A percentile compares a stretch with the other conserved stretches of the same genome.
phyloP scores from a whole-genome alignment of 2,888 invertebrate species.

The Macrosoma leucophasiata region DNA sequence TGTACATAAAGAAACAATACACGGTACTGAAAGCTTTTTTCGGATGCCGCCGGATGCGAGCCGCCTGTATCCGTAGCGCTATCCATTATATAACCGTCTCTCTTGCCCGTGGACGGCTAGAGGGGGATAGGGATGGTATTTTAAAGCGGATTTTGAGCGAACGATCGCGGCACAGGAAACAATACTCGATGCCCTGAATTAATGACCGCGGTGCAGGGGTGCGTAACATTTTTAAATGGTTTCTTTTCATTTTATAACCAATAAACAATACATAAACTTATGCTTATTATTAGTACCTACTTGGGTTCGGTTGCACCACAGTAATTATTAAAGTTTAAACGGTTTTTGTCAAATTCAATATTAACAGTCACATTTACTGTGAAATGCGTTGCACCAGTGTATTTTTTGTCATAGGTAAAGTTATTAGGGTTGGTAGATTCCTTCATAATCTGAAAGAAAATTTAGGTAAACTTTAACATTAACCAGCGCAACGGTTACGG shows the following conservation, averaged over 20 bases:
- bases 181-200: conserved; percentile 72
- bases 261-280: too few relatives aligned
- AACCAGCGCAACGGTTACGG: too few relatives aligned
- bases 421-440: too few relatives aligned
- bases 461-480: too few relatives aligned
- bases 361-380: too few relatives aligned
- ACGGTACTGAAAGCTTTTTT: conserved; percentile 60
- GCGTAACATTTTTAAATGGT: conserved; percentile 26
- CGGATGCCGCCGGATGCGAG: conserved; percentile 56
- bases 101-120: conserved; percentile 26
- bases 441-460: too few relatives aligned
- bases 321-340: too few relatives aligned
- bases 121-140: conserved; percentile 35
- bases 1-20: conserved; percentile 33
- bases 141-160: conserved; percentile 62
- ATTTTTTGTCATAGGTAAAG: too few relatives aligned
- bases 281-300: too few relatives aligned
- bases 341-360: too few relatives aligned
- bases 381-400: too few relatives aligned
- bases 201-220: conserved; percentile 55
- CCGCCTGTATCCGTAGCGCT: conserved; percentile 46
- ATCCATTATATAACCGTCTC: conserved; percentile 35
- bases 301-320: too few relatives aligned
- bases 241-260: background rate
- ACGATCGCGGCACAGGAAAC: conserved; percentile 65